A percentile compares a stretch with the other conserved stretches of the same genome.
These are phyloP conservation scores for Aphyosemion australe DNA, from an alignment of 2,113 vertebrate genomes.

Conservation along the genomic window DNA sequence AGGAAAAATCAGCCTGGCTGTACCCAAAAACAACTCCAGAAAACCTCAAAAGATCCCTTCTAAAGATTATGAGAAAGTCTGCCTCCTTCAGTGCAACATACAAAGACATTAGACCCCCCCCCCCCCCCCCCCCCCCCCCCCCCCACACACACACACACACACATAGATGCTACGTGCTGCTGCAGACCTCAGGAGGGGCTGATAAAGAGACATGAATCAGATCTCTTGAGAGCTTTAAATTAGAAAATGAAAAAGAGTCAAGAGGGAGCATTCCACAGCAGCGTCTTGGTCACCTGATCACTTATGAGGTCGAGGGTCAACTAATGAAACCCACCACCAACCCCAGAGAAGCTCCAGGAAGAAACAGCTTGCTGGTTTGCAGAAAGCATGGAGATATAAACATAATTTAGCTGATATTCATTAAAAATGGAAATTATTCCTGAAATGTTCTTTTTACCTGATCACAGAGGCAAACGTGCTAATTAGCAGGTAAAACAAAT, in stretches of 20 bases:
- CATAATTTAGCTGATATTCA: too few relatives aligned
- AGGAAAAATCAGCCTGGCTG: too few relatives aligned
- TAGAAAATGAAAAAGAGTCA: slow-evolving; percentile 67
- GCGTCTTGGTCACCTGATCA: slow-evolving; percentile 70
- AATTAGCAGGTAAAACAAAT: too few relatives aligned
- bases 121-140: too few relatives aligned
- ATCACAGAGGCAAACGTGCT: too few relatives aligned
- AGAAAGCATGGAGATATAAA: background rate
- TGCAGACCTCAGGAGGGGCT: background rate
- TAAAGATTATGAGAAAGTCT: too few relatives aligned
- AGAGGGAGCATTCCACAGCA: slow-evolving; percentile 68
- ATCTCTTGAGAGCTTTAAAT: slow-evolving; percentile 55
- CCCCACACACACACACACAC: too few relatives aligned
- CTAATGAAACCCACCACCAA: slow-evolving; percentile 62
- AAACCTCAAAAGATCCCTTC: too few relatives aligned
- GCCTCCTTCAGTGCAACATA: too few relatives aligned
- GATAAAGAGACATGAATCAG: slow-evolving; percentile 41
- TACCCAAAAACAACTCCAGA: too few relatives aligned
- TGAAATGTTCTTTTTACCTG: background rate
- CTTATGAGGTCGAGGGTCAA: slow-evolving; percentile 65
- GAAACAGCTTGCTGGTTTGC: slow-evolving; percentile 31
- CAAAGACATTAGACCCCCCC: too few relatives aligned
- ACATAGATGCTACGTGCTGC: background rate
- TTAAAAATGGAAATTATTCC: too few relatives aligned
- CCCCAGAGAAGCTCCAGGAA: slow-evolving; percentile 34